Evolutionary conservation across 2,113 vertebrate genomes (phyloP).

Genomic region (Psephotus haematonotus): DNA sequence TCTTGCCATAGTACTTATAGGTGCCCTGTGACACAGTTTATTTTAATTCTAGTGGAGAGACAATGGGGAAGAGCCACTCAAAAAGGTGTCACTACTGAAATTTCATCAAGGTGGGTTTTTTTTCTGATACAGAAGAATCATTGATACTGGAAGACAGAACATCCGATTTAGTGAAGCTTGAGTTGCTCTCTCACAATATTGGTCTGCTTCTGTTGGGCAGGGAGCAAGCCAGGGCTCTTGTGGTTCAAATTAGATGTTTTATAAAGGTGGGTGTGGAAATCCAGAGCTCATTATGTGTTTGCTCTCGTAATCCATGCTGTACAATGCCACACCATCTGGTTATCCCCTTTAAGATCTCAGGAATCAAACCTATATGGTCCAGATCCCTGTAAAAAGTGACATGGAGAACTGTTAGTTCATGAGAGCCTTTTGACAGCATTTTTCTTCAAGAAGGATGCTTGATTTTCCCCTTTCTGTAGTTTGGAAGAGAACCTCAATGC

Average conservation of each 20-base stretch:
- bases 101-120: neutral
- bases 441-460: neutral
- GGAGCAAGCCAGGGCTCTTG: neutral
- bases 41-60: neutral
- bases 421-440: neutral
- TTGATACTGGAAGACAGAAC: neutral
- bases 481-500: neutral
- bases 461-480: neutral
- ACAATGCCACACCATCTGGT: neutral
- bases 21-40: neutral
- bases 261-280: neutral
- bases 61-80: neutral
- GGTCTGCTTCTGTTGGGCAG: neutral
- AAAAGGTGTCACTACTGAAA: neutral
- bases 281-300: neutral
- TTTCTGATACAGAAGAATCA: neutral
- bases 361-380: rapidly evolving
- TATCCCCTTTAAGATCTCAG: neutral
- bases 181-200: neutral
- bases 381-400: neutral
- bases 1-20: neutral
- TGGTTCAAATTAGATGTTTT: neutral
- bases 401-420: neutral
- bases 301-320: neutral
- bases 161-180: neutral